These are phyloP conservation scores for Hypena proboscidalis DNA, from an alignment of 2,888 invertebrate genomes.

Conservation along the genomic window DNA sequence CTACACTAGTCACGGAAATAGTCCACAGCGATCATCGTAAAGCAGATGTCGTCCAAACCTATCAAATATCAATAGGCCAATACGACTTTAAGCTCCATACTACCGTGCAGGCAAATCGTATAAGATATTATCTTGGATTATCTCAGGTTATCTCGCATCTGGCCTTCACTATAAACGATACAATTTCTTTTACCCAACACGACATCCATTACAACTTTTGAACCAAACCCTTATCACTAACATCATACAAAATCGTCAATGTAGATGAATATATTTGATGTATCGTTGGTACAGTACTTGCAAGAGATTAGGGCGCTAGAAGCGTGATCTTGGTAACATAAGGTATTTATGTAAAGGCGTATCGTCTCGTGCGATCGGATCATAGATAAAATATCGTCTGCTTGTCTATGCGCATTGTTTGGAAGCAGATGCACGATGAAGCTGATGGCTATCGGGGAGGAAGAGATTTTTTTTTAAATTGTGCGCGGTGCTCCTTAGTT, in stretches of 20 bases:
- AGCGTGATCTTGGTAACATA: constrained; percentile 72
- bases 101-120: constrained; percentile 74
- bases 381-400: constrained; percentile 47
- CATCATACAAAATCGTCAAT: constrained; percentile 29
- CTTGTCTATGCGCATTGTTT: constrained; percentile 45
- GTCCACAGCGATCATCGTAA: constrained; percentile 1
- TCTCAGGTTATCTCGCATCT: constrained; percentile 77
- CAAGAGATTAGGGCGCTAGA: constrained; percentile 48
- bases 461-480: too few relatives aligned
- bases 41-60: constrained; percentile 34
- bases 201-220: constrained; percentile 38
- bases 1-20: too few relatives aligned
- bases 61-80: constrained; percentile 40
- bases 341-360: constrained; percentile 75
- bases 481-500: too few relatives aligned
- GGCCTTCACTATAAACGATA: constrained; percentile 46
- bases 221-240: not conserved
- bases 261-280: constrained; percentile 6
- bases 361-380: constrained; percentile 52
- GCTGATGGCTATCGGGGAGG: too few relatives aligned
- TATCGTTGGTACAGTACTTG: constrained; percentile 9
- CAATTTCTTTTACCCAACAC: constrained; percentile 13
- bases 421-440: constrained; percentile 32
- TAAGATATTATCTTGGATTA: constrained; percentile 75
- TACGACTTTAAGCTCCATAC: constrained; percentile 53